Base-by-base conservation (phyloP, 2,797 vertebrate genomes). In the Macropus fuliginosus region DNA sequence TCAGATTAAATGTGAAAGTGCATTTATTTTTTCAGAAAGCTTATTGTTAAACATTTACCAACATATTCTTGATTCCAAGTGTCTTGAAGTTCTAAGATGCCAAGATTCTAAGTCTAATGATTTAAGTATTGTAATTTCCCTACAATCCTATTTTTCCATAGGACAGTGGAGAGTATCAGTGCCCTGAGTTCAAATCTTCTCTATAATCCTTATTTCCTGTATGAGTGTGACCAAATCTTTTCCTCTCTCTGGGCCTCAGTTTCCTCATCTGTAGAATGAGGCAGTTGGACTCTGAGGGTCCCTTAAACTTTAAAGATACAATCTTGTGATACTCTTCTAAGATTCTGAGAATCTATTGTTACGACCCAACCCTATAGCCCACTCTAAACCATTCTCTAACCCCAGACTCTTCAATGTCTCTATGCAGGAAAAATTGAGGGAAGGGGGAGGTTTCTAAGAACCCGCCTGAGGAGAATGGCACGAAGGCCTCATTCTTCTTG, bases 401-500 rank as follows among this genome's bases (percentile, higher is more conserved):
- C 50, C 40, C 29, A 55, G 27, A 91, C 13, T 3, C 12, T 66
- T 13, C n/a, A 87, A 10, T 91, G 12, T 62, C 50, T 89, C 31
- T 66, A 12, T 13, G 12, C 1, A 10, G 59, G n/a, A 50, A 28
- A 29, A 2, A 13, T 56, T 16, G 55, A 12, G 24, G n/a, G 55
- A 52, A 12, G 11, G 4, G 31, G 12, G 5, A 54, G 11, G 1
- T 6, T 52, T 31, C 74, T 14, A 16, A 59, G 55, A 40, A 91
- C 93, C 16, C 97, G 98, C 98, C 98, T 54, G 96, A 97, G 28
- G 98, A 98, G 91, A 98, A 98, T 5, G 96, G 96, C 28, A 98
- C 95, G 50, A 98, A 98, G 5, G 98, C 98, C 6, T 98, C 98
- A 8, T 96, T 98, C 96, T 98, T 98, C 97, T 98, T 98, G 93